Evolutionary conservation across 2,113 vertebrate species (phyloP), one percentile per base, ranked within the genome.

Genomic region (Zosterops lateralis): DNA sequence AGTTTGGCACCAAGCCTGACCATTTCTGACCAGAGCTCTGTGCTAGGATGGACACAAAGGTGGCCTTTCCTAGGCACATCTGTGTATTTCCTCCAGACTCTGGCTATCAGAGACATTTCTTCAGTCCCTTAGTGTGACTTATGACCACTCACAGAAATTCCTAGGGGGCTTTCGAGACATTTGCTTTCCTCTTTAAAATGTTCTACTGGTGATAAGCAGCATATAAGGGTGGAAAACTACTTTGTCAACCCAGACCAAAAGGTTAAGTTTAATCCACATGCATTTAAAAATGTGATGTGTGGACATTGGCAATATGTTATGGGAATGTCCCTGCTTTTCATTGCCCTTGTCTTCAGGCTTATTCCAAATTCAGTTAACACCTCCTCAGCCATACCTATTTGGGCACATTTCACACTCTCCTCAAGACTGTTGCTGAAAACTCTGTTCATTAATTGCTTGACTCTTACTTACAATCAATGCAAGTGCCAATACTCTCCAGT

Each of bases 371-470:
- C 73, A 62, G 45, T 75, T 87, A 91, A 75, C 57, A 87, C 74
- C 65, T 89, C 87, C 61, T 91, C 87, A 75, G 70, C 84, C 90
- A 84, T 64, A 91, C 78, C 44, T 70, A 44, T 83, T 88, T 1
- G 4, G 78, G 51, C 47, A 56, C 71, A 36, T 51, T 77, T 19
- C 67, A 64, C 67, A 80, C 58, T 70, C 44, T 83, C n/a, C 65
- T 89, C 56, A 87, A 91, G 81, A 91, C 67, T 70, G 36, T 83
- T 91, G 67, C 82, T 76, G 94, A 92, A 96, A 96, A 95, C 64
- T 93, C 95, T 60, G 87, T 88, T 94, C 92, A 88, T 94, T 96
- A 96, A 96, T 96, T 96, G 90, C 88, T 74, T 80, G 92, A 92
- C 51, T 95, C 78, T 91, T 92, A 91, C 86, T 87, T 90, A 91